phyloP scores from a whole-genome alignment of 2,113 vertebrate genomes.

The Ornithorhynchus anatinus region DNA sequence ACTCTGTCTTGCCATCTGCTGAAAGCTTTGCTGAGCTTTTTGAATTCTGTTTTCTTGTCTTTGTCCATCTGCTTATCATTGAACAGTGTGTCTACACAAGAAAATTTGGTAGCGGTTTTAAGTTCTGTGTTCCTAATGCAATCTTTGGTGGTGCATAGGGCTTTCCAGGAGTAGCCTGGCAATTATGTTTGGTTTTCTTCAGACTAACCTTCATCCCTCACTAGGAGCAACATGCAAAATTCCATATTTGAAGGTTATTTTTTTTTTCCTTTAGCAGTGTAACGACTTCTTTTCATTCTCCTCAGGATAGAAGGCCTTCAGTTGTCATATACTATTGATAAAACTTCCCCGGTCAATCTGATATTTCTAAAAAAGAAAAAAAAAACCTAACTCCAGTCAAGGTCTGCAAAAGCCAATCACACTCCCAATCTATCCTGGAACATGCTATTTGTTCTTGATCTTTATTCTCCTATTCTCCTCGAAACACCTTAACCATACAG shows the following conservation, averaged over 20 bases:
- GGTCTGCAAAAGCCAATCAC: background rate
- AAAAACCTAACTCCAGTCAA: background rate
- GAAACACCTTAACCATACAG: background rate
- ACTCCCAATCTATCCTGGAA: background rate
- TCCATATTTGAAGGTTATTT: background rate
- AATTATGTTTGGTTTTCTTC: too few relatives aligned
- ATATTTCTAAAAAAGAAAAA: background rate
- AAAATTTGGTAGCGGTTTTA: too few relatives aligned
- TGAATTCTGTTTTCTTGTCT: too few relatives aligned
- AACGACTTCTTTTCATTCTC: background rate
- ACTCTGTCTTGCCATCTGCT: too few relatives aligned
- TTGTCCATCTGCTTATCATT: too few relatives aligned
- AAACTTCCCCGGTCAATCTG: background rate
- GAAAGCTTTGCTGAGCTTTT: too few relatives aligned
- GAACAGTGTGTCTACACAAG: too few relatives aligned
- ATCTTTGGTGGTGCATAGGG: too few relatives aligned
- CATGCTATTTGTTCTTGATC: background rate
- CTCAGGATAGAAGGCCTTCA: background rate
- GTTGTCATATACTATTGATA: background rate
- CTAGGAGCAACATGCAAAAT: background rate
- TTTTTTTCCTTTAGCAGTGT: background rate
- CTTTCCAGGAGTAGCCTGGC: too few relatives aligned
- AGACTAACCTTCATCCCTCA: background rate
- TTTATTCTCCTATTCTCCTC: background rate
- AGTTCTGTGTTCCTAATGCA: too few relatives aligned